Conservation (phyloP, 2,113 vertebrate species). For the Cryptotis parvus region DNA sequence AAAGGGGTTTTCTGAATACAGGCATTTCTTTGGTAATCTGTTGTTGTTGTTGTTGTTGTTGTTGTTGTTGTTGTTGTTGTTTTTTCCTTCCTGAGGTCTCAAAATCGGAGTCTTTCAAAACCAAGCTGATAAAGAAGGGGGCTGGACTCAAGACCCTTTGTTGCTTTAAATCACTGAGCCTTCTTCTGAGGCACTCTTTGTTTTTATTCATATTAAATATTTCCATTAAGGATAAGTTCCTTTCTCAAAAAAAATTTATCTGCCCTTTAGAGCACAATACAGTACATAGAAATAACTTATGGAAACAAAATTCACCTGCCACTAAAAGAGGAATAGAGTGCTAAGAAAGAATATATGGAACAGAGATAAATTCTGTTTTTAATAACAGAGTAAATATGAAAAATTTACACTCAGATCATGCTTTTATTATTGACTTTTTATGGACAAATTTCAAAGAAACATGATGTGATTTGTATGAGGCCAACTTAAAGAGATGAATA, state of each 20-base stretch:
- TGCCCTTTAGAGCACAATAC: no score
- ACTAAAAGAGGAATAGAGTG: not conserved
- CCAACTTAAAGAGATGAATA: not conserved
- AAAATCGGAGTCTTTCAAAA: no score
- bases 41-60: not conserved
- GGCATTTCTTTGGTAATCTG: not conserved
- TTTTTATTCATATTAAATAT: constrained; percentile 40
- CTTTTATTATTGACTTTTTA: not conserved
- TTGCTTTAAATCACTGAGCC: no score
- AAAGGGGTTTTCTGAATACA: not conserved
- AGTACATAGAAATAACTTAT: no score
- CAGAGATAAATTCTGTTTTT: not conserved
- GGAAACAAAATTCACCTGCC: no score
- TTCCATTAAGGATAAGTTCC: not conserved
- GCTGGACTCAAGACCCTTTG: no score
- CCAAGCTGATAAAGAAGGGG: no score
- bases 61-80: no score
- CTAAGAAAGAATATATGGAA: not conserved
- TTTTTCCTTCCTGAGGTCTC: no score
- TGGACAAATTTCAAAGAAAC: not conserved
- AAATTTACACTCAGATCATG: constrained; percentile 2
- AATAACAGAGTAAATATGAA: not conserved
- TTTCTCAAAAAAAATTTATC: constrained; percentile 45
- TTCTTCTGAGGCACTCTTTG: not conserved
- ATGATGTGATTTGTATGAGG: not conserved